phyloP scores from a whole-genome alignment of 1,140 invertebrate genomes.

The Dreissena rostriformis region DNA sequence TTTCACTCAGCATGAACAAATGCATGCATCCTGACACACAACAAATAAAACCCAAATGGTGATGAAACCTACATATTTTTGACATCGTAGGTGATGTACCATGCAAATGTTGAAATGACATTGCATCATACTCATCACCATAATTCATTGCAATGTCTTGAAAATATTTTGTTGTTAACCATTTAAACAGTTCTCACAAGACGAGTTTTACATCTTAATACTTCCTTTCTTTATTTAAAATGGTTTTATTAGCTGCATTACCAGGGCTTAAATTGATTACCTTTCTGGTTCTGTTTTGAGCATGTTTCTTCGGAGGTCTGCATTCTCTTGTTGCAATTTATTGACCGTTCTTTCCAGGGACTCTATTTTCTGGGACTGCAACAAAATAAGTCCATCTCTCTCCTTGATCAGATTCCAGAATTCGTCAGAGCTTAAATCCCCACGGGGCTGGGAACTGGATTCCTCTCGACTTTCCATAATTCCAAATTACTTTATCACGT shows the following conservation, averaged over 20 bases:
- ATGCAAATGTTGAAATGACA: no score
- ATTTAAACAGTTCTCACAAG: not conserved
- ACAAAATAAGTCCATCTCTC: constrained; percentile 45
- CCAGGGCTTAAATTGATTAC: not conserved
- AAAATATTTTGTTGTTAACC: no score
- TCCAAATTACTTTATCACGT: no score
- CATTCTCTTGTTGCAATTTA: constrained; percentile 45
- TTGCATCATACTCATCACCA: no score
- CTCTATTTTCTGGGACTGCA: constrained; percentile 54
- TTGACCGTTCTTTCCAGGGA: constrained; percentile 36
- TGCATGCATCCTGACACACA: no score
- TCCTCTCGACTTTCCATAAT: not conserved
- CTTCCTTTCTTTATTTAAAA: no score
- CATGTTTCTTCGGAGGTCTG: constrained; percentile 23
- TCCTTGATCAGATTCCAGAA: constrained; percentile 49
- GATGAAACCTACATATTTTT: no score
- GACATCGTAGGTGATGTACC: no score
- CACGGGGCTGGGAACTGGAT: constrained; percentile 10
- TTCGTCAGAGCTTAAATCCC: constrained; percentile 19
- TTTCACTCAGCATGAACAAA: no score
- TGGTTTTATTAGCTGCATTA: not conserved
- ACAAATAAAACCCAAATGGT: no score
- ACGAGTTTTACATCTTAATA: not conserved
- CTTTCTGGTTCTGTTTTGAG: constrained; percentile 4
- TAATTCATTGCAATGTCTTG: no score